Evolutionary conservation across 1,140 invertebrate species (phyloP).

Genomic region (Megalopta genalis): DNA sequence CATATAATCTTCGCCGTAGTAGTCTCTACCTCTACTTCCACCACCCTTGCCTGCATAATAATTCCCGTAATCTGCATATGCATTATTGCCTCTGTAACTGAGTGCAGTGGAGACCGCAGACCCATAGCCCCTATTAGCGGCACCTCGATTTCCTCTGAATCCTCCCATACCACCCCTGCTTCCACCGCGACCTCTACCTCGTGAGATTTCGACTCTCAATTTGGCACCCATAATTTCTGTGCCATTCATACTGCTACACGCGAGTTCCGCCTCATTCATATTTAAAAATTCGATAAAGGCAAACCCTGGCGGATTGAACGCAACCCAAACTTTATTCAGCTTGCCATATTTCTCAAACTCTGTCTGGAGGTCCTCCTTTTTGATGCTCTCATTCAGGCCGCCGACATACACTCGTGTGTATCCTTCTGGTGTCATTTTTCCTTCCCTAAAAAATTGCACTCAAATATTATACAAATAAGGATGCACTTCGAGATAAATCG

Average conservation of each 20-base stretch:
- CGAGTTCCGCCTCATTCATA: constrained; percentile 95
- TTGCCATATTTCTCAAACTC: constrained; percentile 95
- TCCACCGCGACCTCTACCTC: constrained; percentile 84
- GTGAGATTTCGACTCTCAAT: constrained; percentile 90
- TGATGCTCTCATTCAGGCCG: constrained; percentile 89
- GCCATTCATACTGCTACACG: constrained; percentile 95
- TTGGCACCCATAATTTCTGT: constrained; percentile 89
- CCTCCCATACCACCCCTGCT: constrained; percentile 80
- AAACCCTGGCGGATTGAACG: constrained; percentile 96
- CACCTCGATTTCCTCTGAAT: constrained; percentile 81
- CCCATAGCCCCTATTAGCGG: constrained; percentile 78
- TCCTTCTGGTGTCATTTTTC: constrained; percentile 78
- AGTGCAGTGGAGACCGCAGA: constrained; percentile 69
- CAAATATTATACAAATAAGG: constrained; percentile 8
- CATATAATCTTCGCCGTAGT: constrained; percentile 73
- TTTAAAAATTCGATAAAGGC: constrained; percentile 99
- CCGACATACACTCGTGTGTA: constrained; percentile 91
- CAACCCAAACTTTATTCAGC: constrained; percentile 97
- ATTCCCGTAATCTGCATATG: constrained; percentile 79
- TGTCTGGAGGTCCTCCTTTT: constrained; percentile 92
- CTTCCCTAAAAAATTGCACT: constrained; percentile 50
- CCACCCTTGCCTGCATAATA: constrained; percentile 78
- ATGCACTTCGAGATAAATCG: not conserved
- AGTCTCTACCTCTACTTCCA: constrained; percentile 74
- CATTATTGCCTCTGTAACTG: constrained; percentile 77